Evolutionary conservation across 1,140 invertebrate genomes (phyloP), one percentile per base, ranked within the genome.

Genomic region (Physella acuta): DNA sequence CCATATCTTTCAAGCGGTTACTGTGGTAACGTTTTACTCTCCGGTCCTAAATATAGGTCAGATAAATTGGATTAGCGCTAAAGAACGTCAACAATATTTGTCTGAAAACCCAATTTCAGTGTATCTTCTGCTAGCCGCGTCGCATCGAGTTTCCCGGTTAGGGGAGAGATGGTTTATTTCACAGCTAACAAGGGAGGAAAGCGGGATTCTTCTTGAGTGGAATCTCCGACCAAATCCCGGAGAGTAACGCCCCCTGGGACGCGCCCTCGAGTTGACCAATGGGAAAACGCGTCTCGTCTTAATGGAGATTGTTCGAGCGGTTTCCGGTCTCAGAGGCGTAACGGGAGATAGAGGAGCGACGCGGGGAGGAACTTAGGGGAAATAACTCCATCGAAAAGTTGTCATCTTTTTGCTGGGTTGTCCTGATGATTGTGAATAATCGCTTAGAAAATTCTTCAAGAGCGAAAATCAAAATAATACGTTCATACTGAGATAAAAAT

Each of bases 191-290:
- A 61, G 59, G 30, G 36, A 36, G 39, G 59, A 61, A 36, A 5
- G n/a, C 59, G 2, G 36, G 59, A 61, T 61, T 39, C 59, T 61
- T 61, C n/a, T 14, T 8, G 59, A 61, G 36, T 24, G 14, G 59
- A 61, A 61, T 61, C 59, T 61, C 24, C 59, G 36, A 61, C 59
- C 34, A 61, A 61, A 61, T 61, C 59, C 59, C 59, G 59, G 59
- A 44, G 59, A 61, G 37, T 61, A 36, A 39, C 59, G n/a, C 39
- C 59, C 59, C 59, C 2, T 11, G 59, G 37, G 59, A 26, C 1
- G n/a, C n/a, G 59, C 59, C 59, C 36, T 39, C 34, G 59, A 36
- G 37, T 36, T 61, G 59, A 36, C 59, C 59, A 39, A 39, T 39
- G 59, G 59, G 59, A 61, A 34, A 37, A 37, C 59, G 28, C 59